Evolutionary conservation across 1,140 invertebrate genomes (phyloP), one percentile per base, ranked within the genome.

Genomic region (Mactra quadrangularis): DNA sequence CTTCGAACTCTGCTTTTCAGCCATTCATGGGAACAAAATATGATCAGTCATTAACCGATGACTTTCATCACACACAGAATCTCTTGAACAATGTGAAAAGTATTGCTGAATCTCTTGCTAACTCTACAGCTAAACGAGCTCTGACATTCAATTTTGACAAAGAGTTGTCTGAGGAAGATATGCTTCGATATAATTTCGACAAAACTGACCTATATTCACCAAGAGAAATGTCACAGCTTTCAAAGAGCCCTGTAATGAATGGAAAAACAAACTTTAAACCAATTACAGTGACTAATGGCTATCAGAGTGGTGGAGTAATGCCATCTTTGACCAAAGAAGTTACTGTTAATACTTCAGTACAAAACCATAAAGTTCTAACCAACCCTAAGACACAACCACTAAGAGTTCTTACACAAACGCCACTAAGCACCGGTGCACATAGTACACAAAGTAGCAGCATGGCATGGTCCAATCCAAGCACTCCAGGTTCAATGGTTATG

Each of bases 21-120:
- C 72, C 72, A 45, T 75, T 75, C 60, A 35, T 45, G 22, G 45
- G 45, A 45, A 7, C 55, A 59, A 75, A 75, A 50, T 60, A n/a
- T 47, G 72, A 68, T 33, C 45, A 35, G 4, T 3, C 13, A 17
- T 41, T 47, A 0, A 22, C 64, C 7, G 64, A 68, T 27, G 45
- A 68, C 31, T 68, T 68, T 50, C 64, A 76, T 13, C 55, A 76
- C 22, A 62, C 55, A 3, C 74, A 76, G 29, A 76, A 76, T 53
- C 47, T 76, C 27, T 45, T 76, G 74, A 76, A 76, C 29, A 76
- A 76, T 76, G 74, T 76, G 3, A 76, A 76, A 76, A 62, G 53
- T 60, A 76, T 76, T 33, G 74, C 74, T 31, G 74, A 76, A 62
- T 62, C 55, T 1, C 29, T 81, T 9, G 29, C 35, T 0, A 81